Evolutionary conservation across 2,888 invertebrate species (phyloP).

Genomic region (Eremobia ochroleuca): DNA sequence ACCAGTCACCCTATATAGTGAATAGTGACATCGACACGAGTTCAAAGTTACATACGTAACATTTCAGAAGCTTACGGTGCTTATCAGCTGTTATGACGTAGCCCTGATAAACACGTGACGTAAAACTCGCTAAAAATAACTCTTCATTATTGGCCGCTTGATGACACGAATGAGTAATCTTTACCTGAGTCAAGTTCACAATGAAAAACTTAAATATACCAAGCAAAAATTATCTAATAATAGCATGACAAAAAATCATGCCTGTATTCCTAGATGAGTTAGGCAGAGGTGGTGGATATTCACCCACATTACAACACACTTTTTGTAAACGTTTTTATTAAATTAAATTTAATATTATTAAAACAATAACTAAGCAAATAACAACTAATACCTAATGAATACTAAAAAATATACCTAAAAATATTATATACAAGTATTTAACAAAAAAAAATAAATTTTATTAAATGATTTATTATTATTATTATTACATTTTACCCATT

Average conservation of each 20-base stretch:
- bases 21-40: slow-evolving; percentile 19
- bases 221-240: slow-evolving; percentile 1
- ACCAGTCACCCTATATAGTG: too few species aligned
- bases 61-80: slow-evolving; percentile 27
- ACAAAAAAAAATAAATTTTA: too few species aligned
- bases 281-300: background rate
- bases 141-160: slow-evolving; percentile 63
- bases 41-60: slow-evolving; percentile 42
- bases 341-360: too few species aligned
- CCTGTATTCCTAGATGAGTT: too few species aligned
- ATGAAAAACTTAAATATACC: slow-evolving; percentile 27
- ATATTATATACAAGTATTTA: too few species aligned
- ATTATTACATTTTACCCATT: too few species aligned
- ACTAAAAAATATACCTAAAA: too few species aligned
- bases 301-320: too few species aligned
- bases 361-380: too few species aligned
- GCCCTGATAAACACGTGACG: slow-evolving; percentile 61
- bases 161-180: slow-evolving; percentile 61
- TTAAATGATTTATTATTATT: too few species aligned
- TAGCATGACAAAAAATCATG: background rate
- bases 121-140: slow-evolving; percentile 62
- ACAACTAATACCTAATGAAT: too few species aligned
- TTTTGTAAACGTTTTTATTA: too few species aligned
- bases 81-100: slow-evolving; percentile 65
- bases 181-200: slow-evolving; percentile 63